These are phyloP conservation scores for Lydus trimaculatus DNA, from an alignment of 2,888 invertebrate species.

Conservation along the genomic window DNA sequence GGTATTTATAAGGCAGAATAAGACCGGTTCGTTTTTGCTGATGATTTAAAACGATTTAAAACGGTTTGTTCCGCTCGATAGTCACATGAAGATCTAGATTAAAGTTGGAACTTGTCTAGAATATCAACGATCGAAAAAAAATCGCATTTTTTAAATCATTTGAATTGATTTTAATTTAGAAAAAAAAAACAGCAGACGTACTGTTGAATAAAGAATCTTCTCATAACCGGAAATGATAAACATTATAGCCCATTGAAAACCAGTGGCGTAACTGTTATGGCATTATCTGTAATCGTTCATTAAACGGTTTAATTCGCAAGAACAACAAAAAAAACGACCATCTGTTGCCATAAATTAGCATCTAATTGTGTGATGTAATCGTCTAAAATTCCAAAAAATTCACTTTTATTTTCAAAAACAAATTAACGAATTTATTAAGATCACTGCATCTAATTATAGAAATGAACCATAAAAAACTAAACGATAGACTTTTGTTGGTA, in stretches of 20 bases:
- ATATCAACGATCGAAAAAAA: too few species aligned
- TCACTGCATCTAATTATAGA: not conserved
- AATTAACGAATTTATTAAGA: not conserved
- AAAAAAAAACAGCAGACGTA: not conserved
- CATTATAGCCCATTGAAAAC: not conserved
- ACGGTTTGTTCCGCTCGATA: not conserved
- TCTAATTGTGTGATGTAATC: not conserved
- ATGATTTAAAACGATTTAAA: not conserved
- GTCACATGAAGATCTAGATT: too few species aligned
- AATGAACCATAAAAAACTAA: not conserved
- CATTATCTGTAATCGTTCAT: not conserved
- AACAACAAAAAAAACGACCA: too few species aligned
- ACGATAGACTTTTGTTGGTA: not conserved
- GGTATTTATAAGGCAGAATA: not conserved
- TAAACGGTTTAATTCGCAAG: not conserved
- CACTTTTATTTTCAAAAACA: not conserved
- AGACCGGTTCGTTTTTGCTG: too few species aligned
- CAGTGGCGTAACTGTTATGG: not conserved
- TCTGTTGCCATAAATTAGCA: not conserved
- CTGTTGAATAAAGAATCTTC: not conserved
- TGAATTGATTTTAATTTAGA: not conserved
- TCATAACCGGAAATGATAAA: not conserved
- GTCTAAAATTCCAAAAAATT: not conserved
- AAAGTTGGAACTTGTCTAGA: too few species aligned
- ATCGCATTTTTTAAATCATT: too few species aligned